These are phyloP conservation scores for Epistrophella euchroma DNA, from an alignment of 2,888 invertebrate genomes.

Conservation along the genomic window DNA sequence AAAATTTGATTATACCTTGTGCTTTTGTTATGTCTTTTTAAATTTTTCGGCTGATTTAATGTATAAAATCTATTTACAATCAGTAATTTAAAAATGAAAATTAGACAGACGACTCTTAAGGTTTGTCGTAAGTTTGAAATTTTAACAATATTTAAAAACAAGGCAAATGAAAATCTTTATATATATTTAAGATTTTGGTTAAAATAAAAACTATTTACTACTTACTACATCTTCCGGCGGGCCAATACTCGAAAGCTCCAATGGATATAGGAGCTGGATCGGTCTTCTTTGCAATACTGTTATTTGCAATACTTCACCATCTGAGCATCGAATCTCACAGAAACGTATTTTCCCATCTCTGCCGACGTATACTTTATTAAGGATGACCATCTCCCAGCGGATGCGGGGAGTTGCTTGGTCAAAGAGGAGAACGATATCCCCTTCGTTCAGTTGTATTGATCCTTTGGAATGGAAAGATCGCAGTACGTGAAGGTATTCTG, in stretches of 20 bases:
- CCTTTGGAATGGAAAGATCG: constrained; percentile 23
- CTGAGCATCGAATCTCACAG: background rate
- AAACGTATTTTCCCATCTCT: background rate
- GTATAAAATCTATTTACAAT: no score
- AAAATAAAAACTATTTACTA: no score
- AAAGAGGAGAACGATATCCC: constrained; percentile 46
- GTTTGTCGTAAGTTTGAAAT: no score
- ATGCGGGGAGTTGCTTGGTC: constrained; percentile 32
- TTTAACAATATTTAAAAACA: no score
- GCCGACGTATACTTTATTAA: background rate
- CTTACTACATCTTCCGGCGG: constrained; percentile 38
- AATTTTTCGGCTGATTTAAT: no score
- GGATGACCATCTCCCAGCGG: constrained; percentile 42
- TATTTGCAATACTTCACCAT: constrained; percentile 10
- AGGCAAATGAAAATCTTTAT: no score
- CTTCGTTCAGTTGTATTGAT: constrained; percentile 4
- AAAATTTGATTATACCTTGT: no score
- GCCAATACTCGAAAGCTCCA: constrained; percentile 31
- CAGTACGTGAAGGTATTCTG: constrained; percentile 31
- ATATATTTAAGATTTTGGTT: no score
- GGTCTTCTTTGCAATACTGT: no score
- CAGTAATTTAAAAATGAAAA: no score
- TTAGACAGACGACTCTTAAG: no score
- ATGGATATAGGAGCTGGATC: constrained; percentile 34
- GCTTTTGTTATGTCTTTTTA: no score